These are phyloP conservation scores for Petrocephalus microphthalmus DNA, from an alignment of 2,113 vertebrate genomes.

Conservation along the genomic window DNA sequence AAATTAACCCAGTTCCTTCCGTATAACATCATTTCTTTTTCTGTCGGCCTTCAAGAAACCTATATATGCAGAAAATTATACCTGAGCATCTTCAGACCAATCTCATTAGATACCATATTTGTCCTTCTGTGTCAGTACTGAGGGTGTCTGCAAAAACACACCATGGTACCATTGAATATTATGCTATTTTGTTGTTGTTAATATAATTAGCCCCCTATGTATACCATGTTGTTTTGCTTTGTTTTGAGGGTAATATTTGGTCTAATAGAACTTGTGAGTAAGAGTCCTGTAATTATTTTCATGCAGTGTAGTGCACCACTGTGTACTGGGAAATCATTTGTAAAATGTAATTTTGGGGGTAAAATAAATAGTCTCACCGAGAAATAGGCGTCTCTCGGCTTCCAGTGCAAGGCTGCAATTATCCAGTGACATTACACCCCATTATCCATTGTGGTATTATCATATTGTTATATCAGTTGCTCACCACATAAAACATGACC, in stretches of 20 bases:
- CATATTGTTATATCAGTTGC: neutral
- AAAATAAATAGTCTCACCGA: neutral
- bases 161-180: neutral
- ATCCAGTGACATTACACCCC: neutral
- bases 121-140: neutral
- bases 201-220: neutral
- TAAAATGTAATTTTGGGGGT: constrained; percentile 7
- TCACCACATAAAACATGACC: neutral
- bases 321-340: neutral
- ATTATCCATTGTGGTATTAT: neutral
- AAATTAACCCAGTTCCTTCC: neutral
- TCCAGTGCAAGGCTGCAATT: neutral
- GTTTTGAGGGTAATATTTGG: neutral
- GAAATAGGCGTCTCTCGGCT: neutral
- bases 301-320: neutral
- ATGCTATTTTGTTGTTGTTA: neutral
- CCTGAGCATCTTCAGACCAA: neutral
- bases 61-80: neutral
- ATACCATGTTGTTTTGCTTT: neutral
- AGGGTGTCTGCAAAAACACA: neutral
- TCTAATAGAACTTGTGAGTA: neutral
- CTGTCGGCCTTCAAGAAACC: neutral
- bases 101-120: neutral
- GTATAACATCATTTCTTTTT: neutral
- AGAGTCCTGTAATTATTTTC: neutral